These are phyloP conservation scores for Mayetiola destructor DNA, from an alignment of 2,888 invertebrate genomes.

Conservation along the genomic window DNA sequence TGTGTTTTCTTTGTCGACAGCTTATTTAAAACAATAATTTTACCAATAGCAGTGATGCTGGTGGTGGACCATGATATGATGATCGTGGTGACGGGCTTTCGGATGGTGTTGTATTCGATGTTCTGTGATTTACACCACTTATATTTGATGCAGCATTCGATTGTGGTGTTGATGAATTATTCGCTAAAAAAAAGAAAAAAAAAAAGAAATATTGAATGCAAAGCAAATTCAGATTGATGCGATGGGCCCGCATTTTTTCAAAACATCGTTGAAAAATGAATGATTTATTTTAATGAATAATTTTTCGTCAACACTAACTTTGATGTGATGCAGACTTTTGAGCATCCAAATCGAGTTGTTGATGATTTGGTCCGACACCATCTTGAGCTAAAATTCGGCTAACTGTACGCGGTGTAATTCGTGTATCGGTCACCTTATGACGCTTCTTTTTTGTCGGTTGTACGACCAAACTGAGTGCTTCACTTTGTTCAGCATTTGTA, in stretches of 20 bases:
- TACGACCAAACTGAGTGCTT: slow-evolving; percentile 86
- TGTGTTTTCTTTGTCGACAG: neutral
- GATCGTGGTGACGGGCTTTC: slow-evolving; percentile 57
- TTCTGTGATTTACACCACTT: too few species aligned
- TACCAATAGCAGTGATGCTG: slow-evolving; percentile 71
- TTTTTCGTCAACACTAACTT: too few species aligned
- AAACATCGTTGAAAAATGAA: too few species aligned
- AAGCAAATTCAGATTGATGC: too few species aligned
- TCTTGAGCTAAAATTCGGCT: slow-evolving; percentile 74
- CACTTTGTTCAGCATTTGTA: slow-evolving; percentile 74
- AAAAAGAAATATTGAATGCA: too few species aligned
- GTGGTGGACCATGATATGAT: slow-evolving; percentile 43
- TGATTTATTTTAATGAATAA: too few species aligned
- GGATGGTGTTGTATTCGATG: slow-evolving; percentile 36
- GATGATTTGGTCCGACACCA: slow-evolving; percentile 47
- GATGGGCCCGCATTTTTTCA: too few species aligned
- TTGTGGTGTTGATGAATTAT: too few species aligned
- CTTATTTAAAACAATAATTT: slow-evolving; percentile 25
- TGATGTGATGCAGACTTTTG: neutral
- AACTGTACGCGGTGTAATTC: slow-evolving; percentile 81
- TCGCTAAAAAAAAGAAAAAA: too few species aligned
- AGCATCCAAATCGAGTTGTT: slow-evolving; percentile 17
- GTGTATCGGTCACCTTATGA: slow-evolving; percentile 91
- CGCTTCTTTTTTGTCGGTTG: slow-evolving; percentile 94
- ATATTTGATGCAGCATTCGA: neutral